Evolutionary conservation across 2,888 invertebrate species (phyloP).

Genomic region (Yponomeuta plumbellus): DNA sequence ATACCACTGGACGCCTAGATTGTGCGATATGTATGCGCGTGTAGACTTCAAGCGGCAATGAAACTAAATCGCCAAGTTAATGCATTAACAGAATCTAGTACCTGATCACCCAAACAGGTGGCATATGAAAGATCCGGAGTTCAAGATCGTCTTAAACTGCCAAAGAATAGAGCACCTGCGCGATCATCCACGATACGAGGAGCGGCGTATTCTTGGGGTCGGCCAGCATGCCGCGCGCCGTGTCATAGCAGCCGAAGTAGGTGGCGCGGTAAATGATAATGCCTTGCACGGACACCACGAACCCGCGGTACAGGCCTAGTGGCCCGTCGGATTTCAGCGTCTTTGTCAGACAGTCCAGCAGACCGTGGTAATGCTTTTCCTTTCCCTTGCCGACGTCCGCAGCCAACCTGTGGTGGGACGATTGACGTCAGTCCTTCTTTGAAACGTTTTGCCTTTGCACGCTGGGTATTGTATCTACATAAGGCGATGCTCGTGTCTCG

Average conservation of each 20-base stretch:
- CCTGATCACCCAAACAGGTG: no score
- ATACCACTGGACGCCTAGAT: no score
- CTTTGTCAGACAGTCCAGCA: slow-evolving; percentile 89
- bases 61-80: no score
- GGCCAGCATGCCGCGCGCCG: slow-evolving; percentile 91
- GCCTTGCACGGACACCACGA: slow-evolving; percentile 95
- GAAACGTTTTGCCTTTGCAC: no score
- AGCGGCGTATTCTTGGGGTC: slow-evolving; percentile 93
- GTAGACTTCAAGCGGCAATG: no score
- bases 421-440: no score
- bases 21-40: no score
- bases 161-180: slow-evolving; percentile 73
- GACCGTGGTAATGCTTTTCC: slow-evolving; percentile 84
- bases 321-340: slow-evolving; percentile 90
- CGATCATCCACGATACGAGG: slow-evolving; percentile 92
- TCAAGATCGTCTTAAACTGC: no score
- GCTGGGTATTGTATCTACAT: no score
- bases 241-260: slow-evolving; percentile 96
- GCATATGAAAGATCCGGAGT: no score
- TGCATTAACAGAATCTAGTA: no score
- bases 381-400: slow-evolving; percentile 91
- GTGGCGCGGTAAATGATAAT: slow-evolving; percentile 96
- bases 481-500: no score
- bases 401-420: slow-evolving; percentile 46
- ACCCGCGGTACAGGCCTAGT: slow-evolving; percentile 91